phyloP scores from a whole-genome alignment of 2,888 invertebrate genomes.

The Microctonus aethiopoides region DNA sequence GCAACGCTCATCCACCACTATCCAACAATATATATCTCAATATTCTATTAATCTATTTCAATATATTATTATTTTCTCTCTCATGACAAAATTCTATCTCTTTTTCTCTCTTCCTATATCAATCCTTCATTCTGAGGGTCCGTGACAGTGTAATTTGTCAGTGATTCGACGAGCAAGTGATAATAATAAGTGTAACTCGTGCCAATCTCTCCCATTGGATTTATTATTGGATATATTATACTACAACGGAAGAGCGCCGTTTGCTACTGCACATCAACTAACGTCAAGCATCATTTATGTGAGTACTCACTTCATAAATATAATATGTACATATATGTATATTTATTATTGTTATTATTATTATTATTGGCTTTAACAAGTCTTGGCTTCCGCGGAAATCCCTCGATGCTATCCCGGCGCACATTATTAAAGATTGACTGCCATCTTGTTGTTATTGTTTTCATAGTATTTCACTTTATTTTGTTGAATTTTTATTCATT shows the following conservation, averaged over 20 bases:
- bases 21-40: constrained; percentile 9
- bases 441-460: constrained; percentile 32
- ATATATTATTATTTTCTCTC: neutral
- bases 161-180: constrained; percentile 44
- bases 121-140: neutral
- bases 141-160: constrained; percentile 41
- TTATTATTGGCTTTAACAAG: constrained; percentile 14
- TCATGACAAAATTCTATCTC: neutral
- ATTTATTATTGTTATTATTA: neutral
- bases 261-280: constrained; percentile 18
- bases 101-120: neutral
- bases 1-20: constrained; percentile 12
- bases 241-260: constrained; percentile 27
- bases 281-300: constrained; percentile 34
- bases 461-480: neutral
- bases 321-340: neutral
- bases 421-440: constrained; percentile 30
- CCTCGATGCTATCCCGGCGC: neutral
- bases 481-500: neutral
- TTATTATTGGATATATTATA: constrained; percentile 55
- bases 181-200: constrained; percentile 47
- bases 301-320: constrained; percentile 19
- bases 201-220: constrained; percentile 50
- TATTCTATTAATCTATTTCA: neutral
- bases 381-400: constrained; percentile 10